Conservation (phyloP, 2,113 vertebrate species). For the Stegostoma tigrinum region DNA sequence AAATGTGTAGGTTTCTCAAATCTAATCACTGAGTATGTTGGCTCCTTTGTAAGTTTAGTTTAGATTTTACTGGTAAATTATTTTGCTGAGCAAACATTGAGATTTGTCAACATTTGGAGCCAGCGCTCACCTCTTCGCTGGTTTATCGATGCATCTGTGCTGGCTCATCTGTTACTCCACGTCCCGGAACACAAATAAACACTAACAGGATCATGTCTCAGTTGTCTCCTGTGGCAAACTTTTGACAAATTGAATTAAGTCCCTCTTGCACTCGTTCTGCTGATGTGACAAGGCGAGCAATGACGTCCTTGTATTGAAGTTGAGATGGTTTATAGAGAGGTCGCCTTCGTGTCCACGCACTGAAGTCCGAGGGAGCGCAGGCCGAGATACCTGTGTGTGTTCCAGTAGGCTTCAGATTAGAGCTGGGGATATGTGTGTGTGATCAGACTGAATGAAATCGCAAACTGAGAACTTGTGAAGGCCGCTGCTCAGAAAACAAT, state of each 20-base stretch:
- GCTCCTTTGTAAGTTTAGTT: background rate
- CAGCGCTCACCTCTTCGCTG: background rate
- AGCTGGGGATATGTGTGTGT: background rate
- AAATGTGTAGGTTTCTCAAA: background rate
- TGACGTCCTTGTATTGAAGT: conserved; percentile 12
- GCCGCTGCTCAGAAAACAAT: background rate
- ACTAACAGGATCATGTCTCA: background rate
- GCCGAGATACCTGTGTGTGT: background rate
- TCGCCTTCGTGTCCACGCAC: background rate
- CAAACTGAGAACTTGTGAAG: background rate
- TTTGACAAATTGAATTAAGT: background rate
- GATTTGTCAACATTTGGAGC: background rate
- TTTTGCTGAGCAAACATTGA: background rate
- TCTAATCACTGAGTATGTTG: background rate
- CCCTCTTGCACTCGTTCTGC: background rate
- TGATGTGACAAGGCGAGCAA: background rate
- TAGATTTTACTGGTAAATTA: background rate
- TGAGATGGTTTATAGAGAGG: conserved; percentile 16
- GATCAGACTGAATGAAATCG: background rate
- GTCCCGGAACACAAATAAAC: background rate
- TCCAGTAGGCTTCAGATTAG: background rate
- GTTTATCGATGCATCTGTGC: background rate
- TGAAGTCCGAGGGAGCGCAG: background rate
- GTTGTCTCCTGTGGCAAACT: background rate
- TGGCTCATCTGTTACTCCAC: background rate